A percentile compares a stretch with the other conserved stretches of the same genome.
phyloP scores from a whole-genome alignment of 2,113 vertebrate genomes.

The Romanogobio albipinnatus region DNA sequence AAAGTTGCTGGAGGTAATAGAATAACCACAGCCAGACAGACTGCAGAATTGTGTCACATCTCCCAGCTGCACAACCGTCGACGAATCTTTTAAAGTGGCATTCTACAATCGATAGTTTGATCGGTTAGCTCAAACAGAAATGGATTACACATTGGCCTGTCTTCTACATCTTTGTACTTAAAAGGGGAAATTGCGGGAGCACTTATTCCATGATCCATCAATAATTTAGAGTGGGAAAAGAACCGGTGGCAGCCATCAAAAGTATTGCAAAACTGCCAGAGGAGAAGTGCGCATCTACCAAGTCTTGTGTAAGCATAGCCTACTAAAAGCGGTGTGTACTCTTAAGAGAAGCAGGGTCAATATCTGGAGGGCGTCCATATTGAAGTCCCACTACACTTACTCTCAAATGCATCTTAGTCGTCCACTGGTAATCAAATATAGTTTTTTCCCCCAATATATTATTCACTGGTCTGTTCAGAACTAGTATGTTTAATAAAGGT shows the following conservation, averaged over 20 bases:
- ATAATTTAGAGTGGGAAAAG: slow-evolving; percentile 71
- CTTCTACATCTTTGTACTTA: slow-evolving; percentile 49
- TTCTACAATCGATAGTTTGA: slow-evolving; percentile 38
- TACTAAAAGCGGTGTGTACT: slow-evolving; percentile 73
- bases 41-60: background rate
- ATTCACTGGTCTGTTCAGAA: slow-evolving; percentile 66
- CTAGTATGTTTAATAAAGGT: slow-evolving; percentile 68
- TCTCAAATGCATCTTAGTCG: slow-evolving; percentile 77
- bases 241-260: slow-evolving; percentile 70
- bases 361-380: slow-evolving; percentile 78
- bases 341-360: slow-evolving; percentile 74
- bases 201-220: slow-evolving; percentile 70
- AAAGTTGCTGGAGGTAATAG: slow-evolving; percentile 26
- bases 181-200: slow-evolving; percentile 51
- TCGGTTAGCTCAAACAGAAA: slow-evolving; percentile 35
- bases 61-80: background rate
- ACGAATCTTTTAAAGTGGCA: slow-evolving; percentile 30
- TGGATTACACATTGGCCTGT: slow-evolving; percentile 27
- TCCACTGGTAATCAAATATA: slow-evolving; percentile 71
- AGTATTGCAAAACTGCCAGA: slow-evolving; percentile 75
- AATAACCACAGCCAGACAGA: background rate
- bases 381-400: slow-evolving; percentile 67
- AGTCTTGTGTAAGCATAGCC: slow-evolving; percentile 65
- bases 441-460: slow-evolving; percentile 68
- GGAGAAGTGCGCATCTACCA: slow-evolving; percentile 68